These are phyloP conservation scores for Myiagra hebetior DNA, from an alignment of 2,113 vertebrate genomes.

Conservation along the genomic window DNA sequence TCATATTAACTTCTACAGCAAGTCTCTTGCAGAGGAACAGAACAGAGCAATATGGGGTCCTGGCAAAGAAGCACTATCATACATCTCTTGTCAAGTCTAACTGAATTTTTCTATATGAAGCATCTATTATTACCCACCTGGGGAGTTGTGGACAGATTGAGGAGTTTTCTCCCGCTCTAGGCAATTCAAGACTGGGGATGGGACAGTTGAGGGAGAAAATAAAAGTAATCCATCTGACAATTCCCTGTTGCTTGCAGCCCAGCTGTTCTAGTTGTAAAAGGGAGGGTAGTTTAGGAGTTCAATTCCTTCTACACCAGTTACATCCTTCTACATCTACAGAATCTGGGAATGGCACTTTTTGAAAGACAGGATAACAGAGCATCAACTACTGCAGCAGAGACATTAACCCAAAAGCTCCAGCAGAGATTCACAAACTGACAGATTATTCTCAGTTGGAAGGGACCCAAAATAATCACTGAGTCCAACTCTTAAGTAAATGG, in stretches of 20 bases:
- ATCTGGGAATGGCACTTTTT: neutral
- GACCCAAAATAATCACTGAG: neutral
- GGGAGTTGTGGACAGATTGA: constrained; percentile 21
- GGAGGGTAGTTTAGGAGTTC: neutral
- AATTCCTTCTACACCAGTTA: neutral
- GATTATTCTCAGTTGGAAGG: neutral
- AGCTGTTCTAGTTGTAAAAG: neutral
- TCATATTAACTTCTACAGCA: neutral
- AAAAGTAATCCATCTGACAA: neutral
- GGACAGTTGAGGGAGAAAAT: neutral
- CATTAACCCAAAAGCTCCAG: neutral
- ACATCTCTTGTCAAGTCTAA: constrained; percentile 32
- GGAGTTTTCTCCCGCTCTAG: neutral
- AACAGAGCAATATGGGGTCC: neutral
- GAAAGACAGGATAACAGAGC: neutral
- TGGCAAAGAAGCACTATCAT: neutral
- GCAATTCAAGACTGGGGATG: neutral
- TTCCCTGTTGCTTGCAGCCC: neutral
- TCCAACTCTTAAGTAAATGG: neutral
- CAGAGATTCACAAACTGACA: neutral
- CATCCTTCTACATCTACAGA: neutral
- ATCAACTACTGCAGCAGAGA: neutral
- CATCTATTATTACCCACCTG: constrained; percentile 12
- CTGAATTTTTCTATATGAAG: constrained; percentile 15
- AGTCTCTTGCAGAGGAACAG: neutral